phyloP scores from a whole-genome alignment of 2,888 invertebrate genomes.

The Melitaea athalia region DNA sequence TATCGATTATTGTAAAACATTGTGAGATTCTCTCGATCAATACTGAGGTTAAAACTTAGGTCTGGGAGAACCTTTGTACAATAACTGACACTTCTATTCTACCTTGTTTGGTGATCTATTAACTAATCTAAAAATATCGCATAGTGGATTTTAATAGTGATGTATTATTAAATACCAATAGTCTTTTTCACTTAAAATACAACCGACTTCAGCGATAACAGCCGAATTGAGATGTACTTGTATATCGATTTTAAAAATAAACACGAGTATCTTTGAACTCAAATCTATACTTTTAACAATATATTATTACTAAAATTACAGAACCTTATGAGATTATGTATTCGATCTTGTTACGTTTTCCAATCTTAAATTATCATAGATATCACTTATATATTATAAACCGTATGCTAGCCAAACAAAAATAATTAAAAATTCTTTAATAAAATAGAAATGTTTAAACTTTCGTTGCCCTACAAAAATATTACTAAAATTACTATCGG shows the following conservation, averaged over 20 bases:
- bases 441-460: constrained; percentile 1
- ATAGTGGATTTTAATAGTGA: background rate
- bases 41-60: constrained; percentile 20
- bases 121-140: background rate
- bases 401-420: background rate
- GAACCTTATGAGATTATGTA: background rate
- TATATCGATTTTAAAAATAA: background rate
- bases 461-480: constrained; percentile 8
- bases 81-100: constrained; percentile 1
- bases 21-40: constrained; percentile 34
- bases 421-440: background rate
- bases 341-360: constrained; percentile 7
- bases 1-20: constrained; percentile 31
- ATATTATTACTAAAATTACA: background rate
- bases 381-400: background rate
- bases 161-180: background rate
- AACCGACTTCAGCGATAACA: no score
- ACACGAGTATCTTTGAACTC: constrained; percentile 4
- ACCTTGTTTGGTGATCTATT: constrained; percentile 2
- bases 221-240: no score
- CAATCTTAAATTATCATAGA: constrained; percentile 1
- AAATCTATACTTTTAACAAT: background rate
- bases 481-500: constrained; percentile 7
- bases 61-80: constrained; percentile 6
- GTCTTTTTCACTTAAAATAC: no score